Conservation (phyloP, 2,888 invertebrate species). For the Napeogenes sylphis region DNA sequence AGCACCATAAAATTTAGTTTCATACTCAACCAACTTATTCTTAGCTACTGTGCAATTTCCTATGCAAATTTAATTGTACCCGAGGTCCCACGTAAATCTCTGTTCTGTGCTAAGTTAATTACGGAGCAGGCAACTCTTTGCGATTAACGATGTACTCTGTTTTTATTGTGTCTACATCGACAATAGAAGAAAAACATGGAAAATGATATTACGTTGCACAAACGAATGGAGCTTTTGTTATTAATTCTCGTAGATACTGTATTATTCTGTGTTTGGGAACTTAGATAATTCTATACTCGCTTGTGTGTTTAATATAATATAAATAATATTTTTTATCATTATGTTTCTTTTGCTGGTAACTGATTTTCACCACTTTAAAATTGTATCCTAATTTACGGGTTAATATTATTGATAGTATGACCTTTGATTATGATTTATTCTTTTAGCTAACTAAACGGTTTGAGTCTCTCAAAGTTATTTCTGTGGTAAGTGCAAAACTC, state of each 20-base stretch:
- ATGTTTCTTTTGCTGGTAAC: no score
- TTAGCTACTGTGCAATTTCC: conserved; percentile 74
- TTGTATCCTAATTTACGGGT: no score
- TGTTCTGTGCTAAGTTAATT: conserved; percentile 73
- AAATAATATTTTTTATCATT: no score
- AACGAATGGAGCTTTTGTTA: conserved; percentile 15
- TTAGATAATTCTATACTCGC: conserved; percentile 11
- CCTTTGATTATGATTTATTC: no score
- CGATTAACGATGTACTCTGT: conserved; percentile 68
- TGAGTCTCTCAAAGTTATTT: no score
- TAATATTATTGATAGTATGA: no score
- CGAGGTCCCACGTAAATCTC: conserved; percentile 73
- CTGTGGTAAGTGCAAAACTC: no score
- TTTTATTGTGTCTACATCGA: conserved; percentile 71
- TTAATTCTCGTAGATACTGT: conserved; percentile 11
- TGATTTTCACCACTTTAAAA: no score
- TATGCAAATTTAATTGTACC: conserved; percentile 78
- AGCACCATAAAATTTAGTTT: conserved; percentile 63
- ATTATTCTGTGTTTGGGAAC: conserved; percentile 8
- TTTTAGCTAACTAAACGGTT: no score
- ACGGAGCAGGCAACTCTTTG: conserved; percentile 59
- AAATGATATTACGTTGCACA: conserved; percentile 51
- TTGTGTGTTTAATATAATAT: neutral
- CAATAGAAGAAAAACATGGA: conserved; percentile 52
- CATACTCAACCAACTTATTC: conserved; percentile 65